Evolutionary conservation across 1,140 invertebrate genomes (phyloP).

Genomic region (Drosophila kohkoa): DNA sequence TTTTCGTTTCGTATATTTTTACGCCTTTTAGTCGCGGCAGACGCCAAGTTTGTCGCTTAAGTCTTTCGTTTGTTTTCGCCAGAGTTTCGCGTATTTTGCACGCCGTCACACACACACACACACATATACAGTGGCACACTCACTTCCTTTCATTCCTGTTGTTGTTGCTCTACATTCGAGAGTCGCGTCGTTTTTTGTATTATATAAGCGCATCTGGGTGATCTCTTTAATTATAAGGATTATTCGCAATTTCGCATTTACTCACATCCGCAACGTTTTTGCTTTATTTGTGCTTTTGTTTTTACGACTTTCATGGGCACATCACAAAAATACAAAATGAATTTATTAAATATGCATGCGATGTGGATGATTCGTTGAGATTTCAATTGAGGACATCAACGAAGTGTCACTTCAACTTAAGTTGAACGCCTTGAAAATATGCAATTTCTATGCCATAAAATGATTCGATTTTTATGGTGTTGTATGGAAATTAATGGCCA

Average conservation of each 20-base stretch:
- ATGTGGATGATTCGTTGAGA: background rate
- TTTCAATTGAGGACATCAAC: slow-evolving; percentile 31
- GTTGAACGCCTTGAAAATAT: slow-evolving; percentile 39
- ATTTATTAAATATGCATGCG: slow-evolving; percentile 17
- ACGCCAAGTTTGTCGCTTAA: slow-evolving; percentile 72
- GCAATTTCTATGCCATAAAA: slow-evolving; percentile 20
- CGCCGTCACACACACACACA: slow-evolving; percentile 51
- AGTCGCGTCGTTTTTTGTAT: slow-evolving; percentile 3
- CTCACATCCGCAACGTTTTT: slow-evolving; percentile 60
- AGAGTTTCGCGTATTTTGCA: slow-evolving; percentile 46
- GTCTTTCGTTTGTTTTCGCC: slow-evolving; percentile 72
- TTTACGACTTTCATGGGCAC: slow-evolving; percentile 23
- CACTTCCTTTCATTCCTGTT: slow-evolving; percentile 72
- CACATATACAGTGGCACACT: slow-evolving; percentile 43
- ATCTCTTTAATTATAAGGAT: slow-evolving; percentile 75
- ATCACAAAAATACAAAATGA: slow-evolving; percentile 2
- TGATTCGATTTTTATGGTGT: background rate
- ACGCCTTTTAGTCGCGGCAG: slow-evolving; percentile 62
- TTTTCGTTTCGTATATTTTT: slow-evolving; percentile 58
- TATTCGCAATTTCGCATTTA: slow-evolving; percentile 61
- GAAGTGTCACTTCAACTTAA: slow-evolving; percentile 20
- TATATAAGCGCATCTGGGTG: slow-evolving; percentile 31
- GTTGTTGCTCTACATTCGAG: slow-evolving; percentile 60
- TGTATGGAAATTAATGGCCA: background rate
- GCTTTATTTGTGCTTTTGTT: slow-evolving; percentile 5